phyloP scores from a whole-genome alignment of 2,888 invertebrate genomes.

The Portevinia maculata region DNA sequence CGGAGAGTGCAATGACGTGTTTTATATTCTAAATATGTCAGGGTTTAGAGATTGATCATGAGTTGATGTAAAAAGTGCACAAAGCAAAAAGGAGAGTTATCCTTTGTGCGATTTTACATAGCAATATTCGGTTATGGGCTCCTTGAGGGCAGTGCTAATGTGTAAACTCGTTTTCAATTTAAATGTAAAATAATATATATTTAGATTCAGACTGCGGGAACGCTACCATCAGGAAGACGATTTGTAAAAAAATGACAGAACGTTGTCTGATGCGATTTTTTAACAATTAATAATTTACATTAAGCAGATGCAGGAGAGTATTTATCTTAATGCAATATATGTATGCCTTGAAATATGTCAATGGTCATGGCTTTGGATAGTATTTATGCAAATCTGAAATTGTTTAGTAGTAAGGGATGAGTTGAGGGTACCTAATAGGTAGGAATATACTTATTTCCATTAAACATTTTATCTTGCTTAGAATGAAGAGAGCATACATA shows the following conservation, averaged over 20 bases:
- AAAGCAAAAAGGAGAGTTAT: conserved; percentile 22
- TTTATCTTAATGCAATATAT: background rate
- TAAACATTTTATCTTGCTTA: too few species aligned
- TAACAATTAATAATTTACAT: conserved; percentile 26
- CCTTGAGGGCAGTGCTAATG: conserved; percentile 54
- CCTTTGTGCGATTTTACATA: conserved; percentile 37
- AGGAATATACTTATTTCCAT: too few species aligned
- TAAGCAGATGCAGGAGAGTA: background rate
- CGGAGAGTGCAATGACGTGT: conserved; percentile 43
- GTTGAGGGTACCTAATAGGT: too few species aligned
- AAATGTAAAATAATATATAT: background rate
- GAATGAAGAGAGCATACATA: too few species aligned
- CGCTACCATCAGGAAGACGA: too few species aligned
- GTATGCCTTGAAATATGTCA: background rate
- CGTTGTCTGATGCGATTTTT: conserved; percentile 34
- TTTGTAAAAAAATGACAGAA: background rate
- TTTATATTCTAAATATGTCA: conserved; percentile 52
- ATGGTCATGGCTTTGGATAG: background rate
- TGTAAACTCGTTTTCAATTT: conserved; percentile 65
- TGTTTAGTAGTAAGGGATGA: too few species aligned
- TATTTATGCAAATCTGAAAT: background rate
- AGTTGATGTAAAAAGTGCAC: conserved; percentile 28
- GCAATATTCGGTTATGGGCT: conserved; percentile 62
- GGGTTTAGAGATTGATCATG: conserved; percentile 64
- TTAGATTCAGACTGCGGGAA: background rate